Evolutionary conservation across 2,797 vertebrate genomes (phyloP).

Genomic region (Linurgus olivaceus): DNA sequence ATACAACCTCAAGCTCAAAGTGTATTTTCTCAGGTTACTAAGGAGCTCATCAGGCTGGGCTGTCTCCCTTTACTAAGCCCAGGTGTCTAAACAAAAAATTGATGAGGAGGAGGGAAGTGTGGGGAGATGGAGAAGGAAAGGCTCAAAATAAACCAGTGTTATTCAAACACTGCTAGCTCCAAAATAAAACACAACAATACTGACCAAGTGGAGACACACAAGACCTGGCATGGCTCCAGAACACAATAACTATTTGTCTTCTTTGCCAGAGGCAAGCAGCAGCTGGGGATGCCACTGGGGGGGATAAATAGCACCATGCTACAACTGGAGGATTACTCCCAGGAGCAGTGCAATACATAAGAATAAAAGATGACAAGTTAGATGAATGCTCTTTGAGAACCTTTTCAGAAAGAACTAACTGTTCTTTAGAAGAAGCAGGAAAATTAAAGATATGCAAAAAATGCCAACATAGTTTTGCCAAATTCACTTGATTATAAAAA

Average conservation of each 20-base stretch:
- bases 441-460: neutral
- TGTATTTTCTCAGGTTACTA: neutral
- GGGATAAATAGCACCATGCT: neutral
- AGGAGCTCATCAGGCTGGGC: neutral
- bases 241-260: conserved; percentile 45
- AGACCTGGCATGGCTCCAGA: neutral
- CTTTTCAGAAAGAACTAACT: neutral
- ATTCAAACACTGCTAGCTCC: conserved; percentile 3
- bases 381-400: neutral
- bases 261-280: conserved; percentile 32
- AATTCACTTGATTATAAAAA: neutral
- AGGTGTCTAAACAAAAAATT: neutral
- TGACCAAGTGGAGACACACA: neutral
- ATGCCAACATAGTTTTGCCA: neutral
- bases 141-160: conserved; percentile 5
- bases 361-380: conserved; percentile 32
- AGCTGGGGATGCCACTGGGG: conserved; percentile 13
- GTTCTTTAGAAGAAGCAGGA: neutral
- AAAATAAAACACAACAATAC: conserved; percentile 42
- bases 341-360: neutral
- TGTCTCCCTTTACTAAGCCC: neutral
- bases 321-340: conserved; percentile 29
- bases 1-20: neutral
- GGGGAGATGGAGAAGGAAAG: neutral
- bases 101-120: neutral